Conservation (phyloP, 1,140 invertebrate species). For the Drosophila mojavensis region DNA sequence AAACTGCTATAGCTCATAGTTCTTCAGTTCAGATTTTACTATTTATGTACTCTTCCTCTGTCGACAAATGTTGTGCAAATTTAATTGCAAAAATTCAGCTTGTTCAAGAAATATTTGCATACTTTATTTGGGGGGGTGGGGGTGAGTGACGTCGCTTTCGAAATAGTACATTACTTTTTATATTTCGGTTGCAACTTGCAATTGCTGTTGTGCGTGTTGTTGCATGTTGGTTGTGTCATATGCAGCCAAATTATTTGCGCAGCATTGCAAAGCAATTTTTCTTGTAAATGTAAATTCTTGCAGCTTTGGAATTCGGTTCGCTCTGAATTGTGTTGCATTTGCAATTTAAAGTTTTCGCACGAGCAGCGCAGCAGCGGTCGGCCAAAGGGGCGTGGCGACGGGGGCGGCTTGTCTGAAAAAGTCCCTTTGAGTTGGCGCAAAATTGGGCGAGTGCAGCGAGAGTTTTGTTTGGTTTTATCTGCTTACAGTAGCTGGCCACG, state of each 20-base stretch:
- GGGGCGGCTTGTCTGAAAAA: conserved; percentile 1
- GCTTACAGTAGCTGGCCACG: conserved; percentile 17
- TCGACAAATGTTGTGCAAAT: background rate
- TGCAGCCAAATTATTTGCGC: conserved; percentile 39
- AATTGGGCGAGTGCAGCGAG: conserved; percentile 35
- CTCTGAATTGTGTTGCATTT: conserved; percentile 48
- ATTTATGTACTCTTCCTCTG: background rate
- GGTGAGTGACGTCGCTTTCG: background rate
- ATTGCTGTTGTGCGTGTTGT: conserved; percentile 4
- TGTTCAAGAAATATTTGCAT: conserved; percentile 3
- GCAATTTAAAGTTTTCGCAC: conserved; percentile 52
- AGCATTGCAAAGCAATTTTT: conserved; percentile 43
- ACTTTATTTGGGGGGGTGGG: background rate
- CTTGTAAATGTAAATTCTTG: conserved; percentile 51
- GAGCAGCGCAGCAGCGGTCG: conserved; percentile 16
- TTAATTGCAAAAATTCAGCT: conserved; percentile 2
- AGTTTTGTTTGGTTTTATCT: conserved; percentile 50
- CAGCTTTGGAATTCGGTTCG: conserved; percentile 34
- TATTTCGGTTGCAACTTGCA: background rate
- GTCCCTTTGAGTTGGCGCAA: conserved; percentile 39
- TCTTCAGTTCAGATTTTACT: too few species aligned
- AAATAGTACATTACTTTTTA: background rate
- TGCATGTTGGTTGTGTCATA: conserved; percentile 35
- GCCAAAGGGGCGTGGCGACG: background rate
- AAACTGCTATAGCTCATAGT: too few species aligned